Conservation (phyloP, 1,140 invertebrate species). For the Helicoverpa armigera region DNA sequence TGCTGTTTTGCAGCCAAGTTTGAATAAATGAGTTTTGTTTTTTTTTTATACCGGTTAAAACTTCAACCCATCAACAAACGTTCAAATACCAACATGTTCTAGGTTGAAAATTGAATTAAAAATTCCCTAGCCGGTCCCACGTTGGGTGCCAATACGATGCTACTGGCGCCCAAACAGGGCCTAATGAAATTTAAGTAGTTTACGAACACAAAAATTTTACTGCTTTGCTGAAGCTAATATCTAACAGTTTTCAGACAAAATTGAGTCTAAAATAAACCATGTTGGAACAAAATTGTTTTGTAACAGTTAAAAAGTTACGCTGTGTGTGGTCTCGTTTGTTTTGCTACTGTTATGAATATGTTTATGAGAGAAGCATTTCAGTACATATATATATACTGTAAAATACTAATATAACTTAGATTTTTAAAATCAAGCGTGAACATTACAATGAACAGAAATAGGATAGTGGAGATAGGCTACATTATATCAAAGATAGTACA, state of each 20-base stretch:
- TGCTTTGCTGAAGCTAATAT: background rate
- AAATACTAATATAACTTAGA: too few relatives aligned
- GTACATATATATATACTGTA: too few relatives aligned
- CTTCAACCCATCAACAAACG: background rate
- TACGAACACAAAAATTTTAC: conserved; percentile 1
- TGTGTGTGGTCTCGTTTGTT: too few relatives aligned
- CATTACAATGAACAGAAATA: too few relatives aligned
- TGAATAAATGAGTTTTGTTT: too few relatives aligned
- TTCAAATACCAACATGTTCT: conserved; percentile 2
- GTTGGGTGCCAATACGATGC: conserved; percentile 11
- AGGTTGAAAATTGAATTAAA: conserved; percentile 15
- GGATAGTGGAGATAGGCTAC: too few relatives aligned
- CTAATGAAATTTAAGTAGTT: conserved; percentile 42
- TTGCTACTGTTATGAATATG: background rate
- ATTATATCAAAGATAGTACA: too few relatives aligned
- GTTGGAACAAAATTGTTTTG: background rate
- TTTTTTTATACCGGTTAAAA: too few relatives aligned
- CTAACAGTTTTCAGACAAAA: conserved; percentile 4
- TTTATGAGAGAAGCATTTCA: background rate
- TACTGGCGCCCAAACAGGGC: conserved; percentile 33
- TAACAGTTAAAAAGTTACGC: background rate
- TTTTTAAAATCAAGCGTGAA: too few relatives aligned
- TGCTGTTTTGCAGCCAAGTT: too few relatives aligned
- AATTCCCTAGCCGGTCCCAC: background rate
- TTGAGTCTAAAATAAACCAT: background rate